These are phyloP conservation scores for Melanostoma scalare DNA, from an alignment of 2,888 invertebrate species.

Conservation along the genomic window DNA sequence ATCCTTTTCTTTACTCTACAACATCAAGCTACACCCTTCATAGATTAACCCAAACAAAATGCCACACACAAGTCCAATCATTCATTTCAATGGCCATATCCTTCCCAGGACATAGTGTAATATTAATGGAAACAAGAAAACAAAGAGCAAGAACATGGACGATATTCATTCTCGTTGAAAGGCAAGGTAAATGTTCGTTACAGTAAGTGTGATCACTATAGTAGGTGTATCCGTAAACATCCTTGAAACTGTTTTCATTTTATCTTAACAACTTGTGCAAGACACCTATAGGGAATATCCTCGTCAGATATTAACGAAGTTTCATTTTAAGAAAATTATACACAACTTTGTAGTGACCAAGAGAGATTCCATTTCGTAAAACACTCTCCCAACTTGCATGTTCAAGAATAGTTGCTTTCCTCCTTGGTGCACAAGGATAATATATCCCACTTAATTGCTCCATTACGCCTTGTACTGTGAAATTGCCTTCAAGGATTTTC, in stretches of 20 bases:
- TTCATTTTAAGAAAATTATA: constrained; percentile 25
- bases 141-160: constrained; percentile 7
- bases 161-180: constrained; percentile 13
- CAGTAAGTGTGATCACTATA: not conserved
- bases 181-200: constrained; percentile 24
- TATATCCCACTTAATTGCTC: constrained; percentile 36
- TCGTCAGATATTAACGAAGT: constrained; percentile 27
- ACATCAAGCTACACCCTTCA: not conserved
- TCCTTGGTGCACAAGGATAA: constrained; percentile 28
- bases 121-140: constrained; percentile 29
- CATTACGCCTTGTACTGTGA: constrained; percentile 49
- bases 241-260: constrained; percentile 35
- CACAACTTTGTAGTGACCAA: constrained; percentile 37
- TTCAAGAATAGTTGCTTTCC: not conserved
- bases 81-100: constrained; percentile 28
- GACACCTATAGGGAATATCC: constrained; percentile 6
- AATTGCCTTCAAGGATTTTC: constrained; percentile 38
- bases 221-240: constrained; percentile 1
- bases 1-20: constrained; percentile 27
- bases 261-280: constrained; percentile 37
- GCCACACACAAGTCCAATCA: constrained; percentile 11
- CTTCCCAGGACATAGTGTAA: constrained; percentile 35
- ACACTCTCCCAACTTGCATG: constrained; percentile 23
- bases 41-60: constrained; percentile 3
- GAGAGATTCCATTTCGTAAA: not conserved